phyloP scores from a whole-genome alignment of 2,113 vertebrate genomes.

The Sitta europaea region DNA sequence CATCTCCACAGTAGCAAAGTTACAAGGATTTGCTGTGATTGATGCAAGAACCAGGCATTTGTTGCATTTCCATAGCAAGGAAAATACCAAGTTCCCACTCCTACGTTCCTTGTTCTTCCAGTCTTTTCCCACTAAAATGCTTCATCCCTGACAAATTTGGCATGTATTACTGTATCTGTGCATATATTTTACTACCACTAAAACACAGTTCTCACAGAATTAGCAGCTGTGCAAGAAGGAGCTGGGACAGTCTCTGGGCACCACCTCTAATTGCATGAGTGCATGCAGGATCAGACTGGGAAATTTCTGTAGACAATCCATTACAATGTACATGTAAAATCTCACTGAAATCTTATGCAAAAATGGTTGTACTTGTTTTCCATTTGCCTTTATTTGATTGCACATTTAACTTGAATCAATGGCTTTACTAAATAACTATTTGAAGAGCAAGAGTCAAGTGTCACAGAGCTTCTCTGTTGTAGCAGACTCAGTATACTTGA shows the following conservation, averaged over 20 bases:
- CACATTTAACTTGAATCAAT: background rate
- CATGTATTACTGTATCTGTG: background rate
- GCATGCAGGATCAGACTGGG: background rate
- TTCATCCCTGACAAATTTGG: background rate
- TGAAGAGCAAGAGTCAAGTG: background rate
- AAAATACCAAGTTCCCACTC: background rate
- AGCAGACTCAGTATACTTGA: background rate
- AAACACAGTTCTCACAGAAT: background rate
- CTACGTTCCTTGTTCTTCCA: background rate
- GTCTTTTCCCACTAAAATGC: background rate
- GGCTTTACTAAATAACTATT: background rate
- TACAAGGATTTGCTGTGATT: background rate
- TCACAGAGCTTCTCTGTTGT: background rate
- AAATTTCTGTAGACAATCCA: background rate
- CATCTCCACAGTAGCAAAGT: background rate
- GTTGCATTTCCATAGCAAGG: background rate
- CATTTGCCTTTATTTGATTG: background rate
- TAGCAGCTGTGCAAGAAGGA: background rate
- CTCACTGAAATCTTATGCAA: background rate
- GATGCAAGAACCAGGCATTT: background rate
- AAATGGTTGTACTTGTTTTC: background rate
- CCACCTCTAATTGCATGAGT: background rate
- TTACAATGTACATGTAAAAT: background rate
- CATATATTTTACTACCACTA: background rate
- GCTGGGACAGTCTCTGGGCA: background rate